Base-by-base conservation (phyloP, 2,888 invertebrate genomes). In the Clunio marinus region DNA sequence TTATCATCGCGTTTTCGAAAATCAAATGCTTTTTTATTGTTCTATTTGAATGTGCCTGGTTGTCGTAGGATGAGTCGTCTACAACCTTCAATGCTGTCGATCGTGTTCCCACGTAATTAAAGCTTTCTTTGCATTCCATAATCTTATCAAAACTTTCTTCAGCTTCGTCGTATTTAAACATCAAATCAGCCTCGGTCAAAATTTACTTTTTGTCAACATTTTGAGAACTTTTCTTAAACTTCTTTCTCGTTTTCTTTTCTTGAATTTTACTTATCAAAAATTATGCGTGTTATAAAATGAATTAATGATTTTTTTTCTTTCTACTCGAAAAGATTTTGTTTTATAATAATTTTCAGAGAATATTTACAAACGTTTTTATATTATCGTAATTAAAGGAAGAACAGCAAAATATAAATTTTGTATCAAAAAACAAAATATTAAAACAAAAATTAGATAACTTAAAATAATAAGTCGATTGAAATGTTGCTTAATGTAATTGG, bases 281-380 rank as follows among this genome's bases (percentile, higher is more conserved):
- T 41, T 41, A 41, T 41, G 10, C 15, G 3, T 3, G 10, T 41
- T 3, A n/a, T 41, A 32, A 41, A 62, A 62, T 62, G 62, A 62
- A 62, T 62, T 62, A 62, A 62, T 62, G 62, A 62, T 62, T 62
- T 62, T 62, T 62, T 41, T 41, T 62, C 62, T 62, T 32, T 32
- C 32, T 32, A 32, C 8, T 62, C 37, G 37, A 32, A 59, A n/a
- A n/a, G n/a, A 59, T 17, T 59, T 41, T 59, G 20, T 59, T 32
- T 35, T 10, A 25, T 59, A 32, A 4, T 17, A 59, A 22, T 51
- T 5, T 45, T 3, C 20, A 51, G 15, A 37, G 28, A 15, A 22
- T 62, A 62, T 62, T 62, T 62, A 62, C 62, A 62, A 13, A 20
- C 24, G 25, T 59, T 17, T 22, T 37, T n/a, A 3, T 13, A 4